Percentiles rank a stretch among this genome's conserved stretches.
These are phyloP conservation scores for Takifugu bimaculatus DNA, from an alignment of 2,113 vertebrate species.

Conservation along the genomic window DNA sequence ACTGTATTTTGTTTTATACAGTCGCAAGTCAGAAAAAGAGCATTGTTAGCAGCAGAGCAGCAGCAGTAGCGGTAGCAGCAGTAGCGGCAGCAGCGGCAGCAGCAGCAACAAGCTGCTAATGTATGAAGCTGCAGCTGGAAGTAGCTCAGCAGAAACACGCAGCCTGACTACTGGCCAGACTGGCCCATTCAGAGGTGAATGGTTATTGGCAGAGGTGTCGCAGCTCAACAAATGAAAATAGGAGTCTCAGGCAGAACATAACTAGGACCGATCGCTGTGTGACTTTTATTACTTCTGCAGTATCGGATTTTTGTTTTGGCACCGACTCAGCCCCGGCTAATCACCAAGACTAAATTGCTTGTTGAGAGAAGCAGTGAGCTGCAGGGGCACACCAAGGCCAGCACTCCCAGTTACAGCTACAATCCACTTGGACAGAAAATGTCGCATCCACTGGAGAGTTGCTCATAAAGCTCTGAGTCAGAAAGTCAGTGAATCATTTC, in stretches of 20 bases:
- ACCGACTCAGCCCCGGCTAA: slow-evolving; percentile 31
- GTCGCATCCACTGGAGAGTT: slow-evolving; percentile 42
- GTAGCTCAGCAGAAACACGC: too few species aligned
- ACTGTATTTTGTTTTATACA: too few species aligned
- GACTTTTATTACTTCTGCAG: slow-evolving; percentile 35
- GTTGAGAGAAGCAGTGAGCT: slow-evolving; percentile 40
- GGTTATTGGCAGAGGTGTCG: neutral
- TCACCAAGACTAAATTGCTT: slow-evolving; percentile 45
- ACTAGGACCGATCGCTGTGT: slow-evolving; percentile 27
- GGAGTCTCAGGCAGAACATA: slow-evolving; percentile 15
- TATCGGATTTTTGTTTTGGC: slow-evolving; percentile 32
- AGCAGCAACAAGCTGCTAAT: too few species aligned
- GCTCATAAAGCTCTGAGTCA: slow-evolving; percentile 65
- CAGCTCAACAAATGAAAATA: too few species aligned
- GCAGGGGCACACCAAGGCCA: slow-evolving; percentile 35
- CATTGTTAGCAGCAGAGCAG: too few species aligned
- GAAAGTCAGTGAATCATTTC: slow-evolving; percentile 58
- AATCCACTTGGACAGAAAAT: slow-evolving; percentile 44
- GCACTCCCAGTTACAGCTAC: slow-evolving; percentile 24
- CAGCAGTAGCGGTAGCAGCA: too few species aligned
- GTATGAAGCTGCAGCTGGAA: too few species aligned
- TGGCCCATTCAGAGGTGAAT: neutral
- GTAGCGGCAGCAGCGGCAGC: too few species aligned
- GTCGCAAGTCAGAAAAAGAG: too few species aligned
- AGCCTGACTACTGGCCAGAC: too few species aligned